Percentiles rank a stretch among this genome's conserved stretches.
Conservation (phyloP, 2,113 vertebrate species). For the Pholis gunnellus region DNA sequence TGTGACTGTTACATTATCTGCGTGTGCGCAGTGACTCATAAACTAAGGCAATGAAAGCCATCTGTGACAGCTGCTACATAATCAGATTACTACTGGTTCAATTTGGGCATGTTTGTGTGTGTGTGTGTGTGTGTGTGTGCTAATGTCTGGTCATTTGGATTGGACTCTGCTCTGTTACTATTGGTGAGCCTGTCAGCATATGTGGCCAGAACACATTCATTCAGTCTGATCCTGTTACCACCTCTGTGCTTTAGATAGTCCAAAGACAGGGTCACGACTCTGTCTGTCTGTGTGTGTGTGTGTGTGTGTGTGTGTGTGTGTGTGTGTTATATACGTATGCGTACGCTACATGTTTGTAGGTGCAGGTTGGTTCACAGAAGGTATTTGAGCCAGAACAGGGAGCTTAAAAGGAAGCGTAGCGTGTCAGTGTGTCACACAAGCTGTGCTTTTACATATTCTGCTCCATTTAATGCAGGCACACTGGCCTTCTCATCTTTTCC, state of each 20-base stretch:
- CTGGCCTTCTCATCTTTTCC: constrained; percentile 64
- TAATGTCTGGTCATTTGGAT: constrained; percentile 53
- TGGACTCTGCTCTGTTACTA: constrained; percentile 45
- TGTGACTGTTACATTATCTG: constrained; percentile 15
- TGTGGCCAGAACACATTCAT: constrained; percentile 48
- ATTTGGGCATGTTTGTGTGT: constrained; percentile 49
- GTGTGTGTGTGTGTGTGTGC: constrained; percentile 24
- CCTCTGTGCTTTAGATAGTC: constrained; percentile 28
- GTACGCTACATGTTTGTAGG: constrained; percentile 23
- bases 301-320: constrained; percentile 1
- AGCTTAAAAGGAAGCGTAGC: constrained; percentile 58
- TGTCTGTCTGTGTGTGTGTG: neutral
- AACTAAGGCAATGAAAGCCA: constrained; percentile 60
- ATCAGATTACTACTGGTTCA: constrained; percentile 72
- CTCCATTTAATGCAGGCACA: constrained; percentile 67
- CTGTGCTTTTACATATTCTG: constrained; percentile 74
- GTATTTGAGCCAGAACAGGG: constrained; percentile 57
- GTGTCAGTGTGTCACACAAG: constrained; percentile 72
- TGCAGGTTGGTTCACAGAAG: constrained; percentile 60
- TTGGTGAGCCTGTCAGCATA: constrained; percentile 50
- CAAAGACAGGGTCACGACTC: constrained; percentile 16
- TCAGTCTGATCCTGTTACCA: constrained; percentile 55
- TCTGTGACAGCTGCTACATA: constrained; percentile 74
- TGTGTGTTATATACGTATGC: constrained; percentile 3
- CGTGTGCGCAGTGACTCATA: constrained; percentile 58